phyloP scores from a whole-genome alignment of 35 echinoderm and acorn worm genomes.

The Acanthaster planci region DNA sequence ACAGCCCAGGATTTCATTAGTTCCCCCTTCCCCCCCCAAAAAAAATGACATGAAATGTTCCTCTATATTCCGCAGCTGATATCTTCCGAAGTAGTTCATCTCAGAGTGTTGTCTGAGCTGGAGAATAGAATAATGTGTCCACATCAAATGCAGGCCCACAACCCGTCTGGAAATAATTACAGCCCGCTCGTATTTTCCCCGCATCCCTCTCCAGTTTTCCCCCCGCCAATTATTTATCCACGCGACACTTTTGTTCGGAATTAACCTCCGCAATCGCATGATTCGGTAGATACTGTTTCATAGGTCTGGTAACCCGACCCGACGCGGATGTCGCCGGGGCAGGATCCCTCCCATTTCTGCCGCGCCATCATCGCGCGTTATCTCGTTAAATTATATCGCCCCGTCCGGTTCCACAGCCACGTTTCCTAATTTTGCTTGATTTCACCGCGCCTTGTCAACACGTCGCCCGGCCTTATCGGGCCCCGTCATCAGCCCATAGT shows the following conservation, averaged over 20 bases:
- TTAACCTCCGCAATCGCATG: constrained; percentile 8
- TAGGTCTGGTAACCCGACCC: not conserved
- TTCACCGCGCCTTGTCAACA: constrained; percentile 3
- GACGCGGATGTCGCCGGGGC: not conserved
- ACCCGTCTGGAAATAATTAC: constrained; percentile 31
- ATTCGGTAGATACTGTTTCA: constrained; percentile 30
- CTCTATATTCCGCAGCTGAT: too few species aligned
- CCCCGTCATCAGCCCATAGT: not conserved
- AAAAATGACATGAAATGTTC: too few species aligned
- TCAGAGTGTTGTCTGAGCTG: too few species aligned
- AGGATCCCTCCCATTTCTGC: not conserved
- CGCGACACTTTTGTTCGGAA: constrained; percentile 9
- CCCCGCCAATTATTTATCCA: constrained; percentile 1
- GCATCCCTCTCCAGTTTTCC: not conserved
- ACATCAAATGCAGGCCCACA: constrained; percentile 12
- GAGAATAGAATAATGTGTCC: too few species aligned
- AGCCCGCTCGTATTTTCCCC: not conserved
- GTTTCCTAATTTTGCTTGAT: too few species aligned
- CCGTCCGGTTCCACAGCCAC: not conserved
- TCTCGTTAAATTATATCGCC: constrained; percentile 4
- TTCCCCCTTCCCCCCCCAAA: too few species aligned
- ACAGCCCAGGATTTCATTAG: too few species aligned
- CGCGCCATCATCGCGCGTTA: constrained; percentile 5
- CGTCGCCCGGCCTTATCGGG: constrained; percentile 16
- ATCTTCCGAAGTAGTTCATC: too few species aligned